phyloP scores from a whole-genome alignment of 2,113 vertebrate genomes.

The Myotis brandtii region DNA sequence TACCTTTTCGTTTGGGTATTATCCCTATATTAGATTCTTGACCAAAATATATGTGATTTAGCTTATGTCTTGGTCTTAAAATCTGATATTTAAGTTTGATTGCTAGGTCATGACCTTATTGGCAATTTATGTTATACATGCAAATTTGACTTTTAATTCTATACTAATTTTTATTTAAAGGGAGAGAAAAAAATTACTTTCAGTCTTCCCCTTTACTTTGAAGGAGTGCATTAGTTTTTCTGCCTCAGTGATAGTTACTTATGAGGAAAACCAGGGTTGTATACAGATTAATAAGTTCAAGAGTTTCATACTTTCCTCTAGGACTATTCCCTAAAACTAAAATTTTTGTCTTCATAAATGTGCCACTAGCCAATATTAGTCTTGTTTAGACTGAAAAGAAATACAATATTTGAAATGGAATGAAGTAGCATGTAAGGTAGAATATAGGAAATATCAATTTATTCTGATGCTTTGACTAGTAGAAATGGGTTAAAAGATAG shows the following conservation, averaged over 20 bases:
- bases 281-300: neutral
- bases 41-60: neutral
- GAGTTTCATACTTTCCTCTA: neutral
- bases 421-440: neutral
- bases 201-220: neutral
- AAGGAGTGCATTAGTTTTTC: neutral
- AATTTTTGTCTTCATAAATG: neutral
- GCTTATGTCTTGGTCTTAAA: neutral
- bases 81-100: neutral
- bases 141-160: neutral
- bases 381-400: neutral
- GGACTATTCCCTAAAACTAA: neutral
- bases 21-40: neutral
- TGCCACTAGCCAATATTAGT: neutral
- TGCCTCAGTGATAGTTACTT: neutral
- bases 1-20: constrained; percentile 29
- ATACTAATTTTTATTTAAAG: neutral
- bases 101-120: neutral
- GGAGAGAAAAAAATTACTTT: neutral
- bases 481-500: neutral
- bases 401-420: neutral
- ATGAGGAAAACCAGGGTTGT: neutral
- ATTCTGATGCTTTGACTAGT: neutral
- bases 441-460: neutral
- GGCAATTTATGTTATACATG: neutral